Conservation (phyloP, 1,140 invertebrate genomes). For the Bombus sibiricus region DNA sequence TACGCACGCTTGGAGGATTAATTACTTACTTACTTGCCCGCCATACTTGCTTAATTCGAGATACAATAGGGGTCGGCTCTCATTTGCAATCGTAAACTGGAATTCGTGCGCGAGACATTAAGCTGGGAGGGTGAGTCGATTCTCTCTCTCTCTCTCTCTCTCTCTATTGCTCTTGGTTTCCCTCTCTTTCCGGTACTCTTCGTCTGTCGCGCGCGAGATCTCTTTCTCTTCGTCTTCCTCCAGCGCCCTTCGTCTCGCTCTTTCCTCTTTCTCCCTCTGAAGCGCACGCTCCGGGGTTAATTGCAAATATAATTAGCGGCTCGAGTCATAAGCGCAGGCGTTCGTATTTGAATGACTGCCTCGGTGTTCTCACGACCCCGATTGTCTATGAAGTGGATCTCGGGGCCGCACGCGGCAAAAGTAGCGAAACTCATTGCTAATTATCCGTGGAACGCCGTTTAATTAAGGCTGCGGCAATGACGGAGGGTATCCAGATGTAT, state of each 20-base stretch:
- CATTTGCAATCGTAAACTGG: conserved; percentile 64
- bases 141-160: not conserved
- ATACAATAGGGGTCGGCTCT: conserved; percentile 57
- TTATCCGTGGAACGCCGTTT: conserved; percentile 75
- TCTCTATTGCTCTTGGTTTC: conserved; percentile 7
- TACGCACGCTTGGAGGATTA: conserved; percentile 56
- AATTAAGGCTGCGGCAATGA: conserved; percentile 69
- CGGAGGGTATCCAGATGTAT: conserved; percentile 56
- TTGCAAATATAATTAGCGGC: conserved; percentile 77
- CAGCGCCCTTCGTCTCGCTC: not conserved
- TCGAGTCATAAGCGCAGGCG: conserved; percentile 72
- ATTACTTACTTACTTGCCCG: conserved; percentile 62
- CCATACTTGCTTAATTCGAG: conserved; percentile 63
- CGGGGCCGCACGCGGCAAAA: conserved; percentile 69
- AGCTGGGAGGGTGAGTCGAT: conserved; percentile 36
- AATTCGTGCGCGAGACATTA: conserved; percentile 64
- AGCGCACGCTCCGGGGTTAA: conserved; percentile 64
- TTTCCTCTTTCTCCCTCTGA: conserved; percentile 13
- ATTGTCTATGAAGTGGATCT: conserved; percentile 76
- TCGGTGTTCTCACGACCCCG: conserved; percentile 75
- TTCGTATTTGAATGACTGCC: conserved; percentile 74
- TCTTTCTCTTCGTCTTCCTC: not conserved
- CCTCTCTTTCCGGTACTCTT: conserved; percentile 1
- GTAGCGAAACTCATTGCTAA: conserved; percentile 76
- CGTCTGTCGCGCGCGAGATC: not conserved